Percentiles rank a stretch among this genome's conserved stretches.
Evolutionary conservation across 2,888 invertebrate species (phyloP).

Genomic region (Latrodectus hesperus): DNA sequence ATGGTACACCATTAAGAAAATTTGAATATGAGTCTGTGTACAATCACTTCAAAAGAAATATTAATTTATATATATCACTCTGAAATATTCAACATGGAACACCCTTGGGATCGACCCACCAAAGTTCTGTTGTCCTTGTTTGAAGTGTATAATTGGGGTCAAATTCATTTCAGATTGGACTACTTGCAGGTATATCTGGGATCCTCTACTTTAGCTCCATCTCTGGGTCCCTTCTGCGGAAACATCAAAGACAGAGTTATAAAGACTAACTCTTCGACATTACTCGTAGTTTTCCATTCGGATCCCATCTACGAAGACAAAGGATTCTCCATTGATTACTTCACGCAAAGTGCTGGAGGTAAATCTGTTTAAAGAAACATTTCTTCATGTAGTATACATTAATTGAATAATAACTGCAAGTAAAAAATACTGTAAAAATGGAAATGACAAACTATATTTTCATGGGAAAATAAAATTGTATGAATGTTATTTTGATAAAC

Average conservation of each 20-base stretch:
- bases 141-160: background rate
- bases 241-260: slow-evolving; percentile 65
- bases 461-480: too few species aligned
- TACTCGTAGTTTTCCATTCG: slow-evolving; percentile 69
- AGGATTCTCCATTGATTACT: slow-evolving; percentile 70
- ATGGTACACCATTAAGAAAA: too few species aligned
- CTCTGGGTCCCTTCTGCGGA: slow-evolving; percentile 69
- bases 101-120: background rate
- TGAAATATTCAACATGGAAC: background rate
- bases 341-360: slow-evolving; percentile 48
- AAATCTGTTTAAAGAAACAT: background rate
- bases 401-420: too few species aligned
- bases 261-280: slow-evolving; percentile 65
- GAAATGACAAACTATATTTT: too few species aligned
- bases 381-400: too few species aligned
- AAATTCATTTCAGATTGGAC: slow-evolving; percentile 64
- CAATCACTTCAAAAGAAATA: too few species aligned
- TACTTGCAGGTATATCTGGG: slow-evolving; percentile 66
- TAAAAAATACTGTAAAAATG: too few species aligned
- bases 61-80: background rate
- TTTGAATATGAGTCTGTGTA: too few species aligned
- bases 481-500: too few species aligned
- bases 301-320: slow-evolving; percentile 69
- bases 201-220: slow-evolving; percentile 39
- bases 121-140: background rate